Percentiles rank a stretch among this genome's conserved stretches.
Conservation (phyloP, 2,888 invertebrate species). For the Sympetrum striolatum region DNA sequence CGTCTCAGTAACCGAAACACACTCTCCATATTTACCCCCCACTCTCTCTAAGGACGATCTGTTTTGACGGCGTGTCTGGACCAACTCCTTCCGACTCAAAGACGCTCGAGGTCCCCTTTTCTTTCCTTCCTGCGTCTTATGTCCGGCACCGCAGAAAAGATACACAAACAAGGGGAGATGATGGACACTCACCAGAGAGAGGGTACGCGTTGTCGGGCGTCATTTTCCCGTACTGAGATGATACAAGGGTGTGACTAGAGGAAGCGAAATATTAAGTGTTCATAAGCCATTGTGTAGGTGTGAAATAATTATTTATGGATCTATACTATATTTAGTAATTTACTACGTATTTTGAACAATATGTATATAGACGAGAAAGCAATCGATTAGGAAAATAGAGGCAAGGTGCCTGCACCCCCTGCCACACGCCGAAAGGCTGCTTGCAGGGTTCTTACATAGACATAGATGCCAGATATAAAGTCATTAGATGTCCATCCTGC, state of each 20-base stretch:
- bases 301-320: not conserved
- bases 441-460: too few relatives aligned
- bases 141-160: not conserved
- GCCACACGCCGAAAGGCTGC: too few relatives aligned
- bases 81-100: constrained; percentile 7
- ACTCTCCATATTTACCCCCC: not conserved
- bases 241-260: not conserved
- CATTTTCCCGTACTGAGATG: not conserved
- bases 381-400: too few relatives aligned
- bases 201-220: not conserved
- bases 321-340: too few relatives aligned
- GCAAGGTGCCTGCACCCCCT: too few relatives aligned
- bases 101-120: not conserved
- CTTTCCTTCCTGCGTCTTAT: not conserved
- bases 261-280: not conserved
- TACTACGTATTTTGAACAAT: too few relatives aligned
- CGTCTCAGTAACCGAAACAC: not conserved
- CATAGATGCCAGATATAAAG: too few relatives aligned
- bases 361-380: too few relatives aligned
- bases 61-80: constrained; percentile 30
- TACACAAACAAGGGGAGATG: constrained; percentile 33
- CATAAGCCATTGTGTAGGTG: not conserved
- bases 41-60: not conserved
- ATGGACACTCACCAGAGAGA: constrained; percentile 13
- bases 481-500: too few relatives aligned